Base-by-base conservation (phyloP, 2,888 invertebrate species). In the Drosophila vallismaia region DNA sequence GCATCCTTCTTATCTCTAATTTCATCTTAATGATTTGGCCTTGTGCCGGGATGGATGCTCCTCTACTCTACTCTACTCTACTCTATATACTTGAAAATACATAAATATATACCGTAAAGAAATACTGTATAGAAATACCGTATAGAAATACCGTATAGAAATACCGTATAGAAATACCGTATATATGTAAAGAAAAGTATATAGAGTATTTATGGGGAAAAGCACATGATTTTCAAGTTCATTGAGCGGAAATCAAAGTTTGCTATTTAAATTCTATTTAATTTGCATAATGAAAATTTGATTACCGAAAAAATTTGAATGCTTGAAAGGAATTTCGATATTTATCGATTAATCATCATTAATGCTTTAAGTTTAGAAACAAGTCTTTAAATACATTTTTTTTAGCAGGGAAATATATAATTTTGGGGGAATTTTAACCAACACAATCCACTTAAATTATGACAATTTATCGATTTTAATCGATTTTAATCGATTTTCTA, bases 1-100 rank as follows among this genome's bases (percentile, higher is more conserved):
- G 33, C 19, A 49, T 51, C 48, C 42, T 36, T 29, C 24, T 24
- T 62, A 60, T 62, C 60, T 66, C 19, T 36, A 50, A 36, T 63
- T 51, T 66, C 63, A 52, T 46, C 52, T 51, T 46, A 64, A 64
- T 56, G 60, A 57, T 45, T 58, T 42, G 40, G 40, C 33, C 54
- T 28, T 51, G 19, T 19, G 2, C 19, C 19, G 1, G 38, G 10
- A n/a, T 26, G 28, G 36, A 5, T 24, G 9, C 49, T 9, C 38
- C 10, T 28, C 14, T 19, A 3, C 28, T 19, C 19, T 19, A 19
- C 14, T 14, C 14, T 14, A 14, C 19, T 19, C 19, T 19, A 28
- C 29, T 33, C 10, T 9, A 33, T 33, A 33, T n/a, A 12, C 48
- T 12, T 38, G 33, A 45, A 46, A 9, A 36, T n/a, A 36, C 6